Percentiles rank a stretch among this genome's conserved stretches.
These are phyloP conservation scores for Octopus bimaculoides DNA, from an alignment of 1,140 invertebrate genomes.

Conservation along the genomic window DNA sequence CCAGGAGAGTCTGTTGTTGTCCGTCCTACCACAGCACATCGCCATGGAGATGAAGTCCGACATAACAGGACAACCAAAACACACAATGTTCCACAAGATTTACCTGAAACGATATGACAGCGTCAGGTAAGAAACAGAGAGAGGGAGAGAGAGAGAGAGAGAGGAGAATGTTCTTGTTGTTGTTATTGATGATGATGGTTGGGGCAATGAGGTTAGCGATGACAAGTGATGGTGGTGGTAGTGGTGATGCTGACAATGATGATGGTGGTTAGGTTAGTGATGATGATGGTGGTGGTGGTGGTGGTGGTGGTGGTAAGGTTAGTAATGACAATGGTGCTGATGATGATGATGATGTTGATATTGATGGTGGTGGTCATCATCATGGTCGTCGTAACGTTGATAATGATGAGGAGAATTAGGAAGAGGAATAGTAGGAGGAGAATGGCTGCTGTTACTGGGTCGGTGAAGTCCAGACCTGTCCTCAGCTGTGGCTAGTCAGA, in stretches of 20 bases:
- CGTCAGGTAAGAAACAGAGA: conserved; percentile 45
- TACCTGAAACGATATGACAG: conserved; percentile 55
- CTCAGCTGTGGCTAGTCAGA: too few relatives aligned
- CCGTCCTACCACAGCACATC: conserved; percentile 54
- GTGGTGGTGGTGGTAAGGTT: too few relatives aligned
- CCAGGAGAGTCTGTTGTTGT: conserved; percentile 52
- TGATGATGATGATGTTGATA: too few relatives aligned
- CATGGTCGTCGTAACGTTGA: too few relatives aligned
- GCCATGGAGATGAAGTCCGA: conserved; percentile 58
- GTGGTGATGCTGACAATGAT: background rate
- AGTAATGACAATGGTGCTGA: too few relatives aligned
- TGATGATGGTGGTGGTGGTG: too few relatives aligned
- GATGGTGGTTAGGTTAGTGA: too few relatives aligned
- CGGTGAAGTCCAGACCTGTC: too few relatives aligned
- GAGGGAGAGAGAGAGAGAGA: background rate
- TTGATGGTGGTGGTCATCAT: too few relatives aligned
- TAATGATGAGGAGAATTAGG: too few relatives aligned
- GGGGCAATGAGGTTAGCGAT: background rate
- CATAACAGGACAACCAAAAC: conserved; percentile 77
- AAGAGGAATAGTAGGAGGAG: too few relatives aligned
- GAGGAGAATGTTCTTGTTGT: background rate
- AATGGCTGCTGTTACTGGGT: too few relatives aligned
- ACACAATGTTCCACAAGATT: conserved; percentile 65
- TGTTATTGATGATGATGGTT: background rate
- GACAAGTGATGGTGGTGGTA: background rate